Evolutionary conservation across 2,113 vertebrate species (phyloP).

Genomic region (Halcyon senegalensis): DNA sequence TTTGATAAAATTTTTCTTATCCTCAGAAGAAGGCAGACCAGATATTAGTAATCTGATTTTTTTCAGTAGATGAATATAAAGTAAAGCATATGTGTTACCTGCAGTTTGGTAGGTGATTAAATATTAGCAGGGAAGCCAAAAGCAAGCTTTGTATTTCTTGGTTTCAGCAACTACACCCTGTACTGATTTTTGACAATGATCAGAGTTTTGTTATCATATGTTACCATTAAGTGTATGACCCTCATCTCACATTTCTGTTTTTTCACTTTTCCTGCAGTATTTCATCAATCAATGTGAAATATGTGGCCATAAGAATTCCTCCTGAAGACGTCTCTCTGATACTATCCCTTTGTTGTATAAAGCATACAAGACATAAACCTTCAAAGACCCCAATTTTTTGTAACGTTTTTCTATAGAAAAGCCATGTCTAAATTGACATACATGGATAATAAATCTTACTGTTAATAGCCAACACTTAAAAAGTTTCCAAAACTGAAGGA

Average conservation of each 20-base stretch:
- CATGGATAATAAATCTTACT: background rate
- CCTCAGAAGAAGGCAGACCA: background rate
- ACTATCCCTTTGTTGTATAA: background rate
- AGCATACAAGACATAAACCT: background rate
- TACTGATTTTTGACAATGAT: background rate
- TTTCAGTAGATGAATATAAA: background rate
- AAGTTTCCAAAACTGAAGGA: background rate
- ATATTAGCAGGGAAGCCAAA: background rate
- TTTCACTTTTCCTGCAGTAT: background rate
- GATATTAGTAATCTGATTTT: background rate
- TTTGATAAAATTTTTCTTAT: background rate
- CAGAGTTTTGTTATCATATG: background rate
- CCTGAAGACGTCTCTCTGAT: background rate
- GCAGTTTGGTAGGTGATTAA: background rate
- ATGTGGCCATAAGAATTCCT: background rate
- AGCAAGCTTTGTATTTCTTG: background rate
- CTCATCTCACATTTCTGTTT: background rate
- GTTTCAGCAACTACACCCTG: background rate
- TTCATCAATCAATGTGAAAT: background rate
- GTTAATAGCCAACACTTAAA: background rate
- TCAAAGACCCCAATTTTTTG: background rate
- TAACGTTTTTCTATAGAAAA: background rate
- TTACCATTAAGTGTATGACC: background rate
- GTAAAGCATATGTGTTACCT: background rate
- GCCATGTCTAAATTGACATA: background rate